phyloP scores from a whole-genome alignment of 2,113 vertebrate species.

The Leucoraja erinaceus region DNA sequence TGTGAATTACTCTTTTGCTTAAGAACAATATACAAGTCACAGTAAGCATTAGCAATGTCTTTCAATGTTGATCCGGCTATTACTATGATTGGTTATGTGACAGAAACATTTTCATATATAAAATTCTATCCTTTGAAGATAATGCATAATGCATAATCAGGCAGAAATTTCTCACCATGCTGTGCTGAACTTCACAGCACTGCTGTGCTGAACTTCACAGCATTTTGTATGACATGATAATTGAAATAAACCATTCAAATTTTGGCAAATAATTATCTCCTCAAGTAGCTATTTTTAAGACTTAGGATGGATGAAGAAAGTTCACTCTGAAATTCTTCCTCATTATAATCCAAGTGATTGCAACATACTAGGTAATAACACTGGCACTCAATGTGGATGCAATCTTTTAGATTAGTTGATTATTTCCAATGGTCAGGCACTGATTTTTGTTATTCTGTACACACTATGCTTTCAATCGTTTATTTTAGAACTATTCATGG shows the following conservation, averaged over 20 bases:
- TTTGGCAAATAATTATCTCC: conserved; percentile 34
- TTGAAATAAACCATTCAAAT: conserved; percentile 18
- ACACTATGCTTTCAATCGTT: background rate
- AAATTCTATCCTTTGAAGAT: no score
- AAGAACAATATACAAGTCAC: background rate
- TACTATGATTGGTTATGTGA: background rate
- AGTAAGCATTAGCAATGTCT: background rate
- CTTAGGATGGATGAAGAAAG: background rate
- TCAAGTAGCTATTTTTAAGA: conserved; percentile 12
- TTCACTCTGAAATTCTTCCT: background rate
- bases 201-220: background rate
- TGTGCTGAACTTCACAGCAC: background rate
- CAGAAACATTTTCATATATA: background rate
- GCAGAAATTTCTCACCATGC: background rate
- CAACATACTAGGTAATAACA: background rate
- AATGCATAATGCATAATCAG: conserved; percentile 7
- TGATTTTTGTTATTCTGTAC: background rate
- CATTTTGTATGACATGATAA: conserved; percentile 14
- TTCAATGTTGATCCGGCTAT: background rate
- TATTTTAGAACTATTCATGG: background rate
- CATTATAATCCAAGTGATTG: conserved; percentile 17
- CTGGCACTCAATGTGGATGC: background rate
- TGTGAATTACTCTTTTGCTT: background rate
- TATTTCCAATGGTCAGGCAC: background rate
- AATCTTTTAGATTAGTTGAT: background rate